Percentiles rank a stretch among this genome's conserved stretches.
phyloP scores from a whole-genome alignment of 2,888 invertebrate genomes.

The Calameuta idolon region DNA sequence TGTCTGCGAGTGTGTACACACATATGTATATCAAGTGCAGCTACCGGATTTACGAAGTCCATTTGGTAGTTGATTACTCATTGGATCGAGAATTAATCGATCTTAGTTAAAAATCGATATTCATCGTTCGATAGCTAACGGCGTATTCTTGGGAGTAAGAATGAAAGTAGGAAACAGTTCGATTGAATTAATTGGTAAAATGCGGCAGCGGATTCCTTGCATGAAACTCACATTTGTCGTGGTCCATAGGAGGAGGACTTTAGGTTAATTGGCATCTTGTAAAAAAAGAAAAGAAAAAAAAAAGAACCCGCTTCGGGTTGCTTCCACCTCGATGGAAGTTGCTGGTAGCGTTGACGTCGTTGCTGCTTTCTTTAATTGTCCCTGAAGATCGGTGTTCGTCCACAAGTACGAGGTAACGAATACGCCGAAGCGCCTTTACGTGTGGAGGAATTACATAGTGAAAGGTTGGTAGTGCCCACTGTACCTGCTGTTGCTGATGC shows the following conservation, averaged over 20 bases:
- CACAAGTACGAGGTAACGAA: not conserved
- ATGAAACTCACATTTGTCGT: not conserved
- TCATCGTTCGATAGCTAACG: not conserved
- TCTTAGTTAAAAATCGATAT: not conserved
- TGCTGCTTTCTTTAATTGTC: not conserved
- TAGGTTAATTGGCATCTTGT: not conserved
- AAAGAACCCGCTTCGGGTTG: not conserved
- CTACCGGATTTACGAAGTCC: not conserved
- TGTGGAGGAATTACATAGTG: not conserved
- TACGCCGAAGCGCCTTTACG: not conserved
- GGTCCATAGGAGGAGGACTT: not conserved
- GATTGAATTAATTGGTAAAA: conserved; percentile 5
- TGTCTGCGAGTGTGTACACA: too few relatives aligned
- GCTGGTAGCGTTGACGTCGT: not conserved
- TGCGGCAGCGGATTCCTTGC: conserved; percentile 14
- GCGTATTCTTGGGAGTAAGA: not conserved
- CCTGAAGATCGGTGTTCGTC: not conserved
- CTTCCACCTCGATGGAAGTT: not conserved
- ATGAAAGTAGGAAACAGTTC: conserved; percentile 19
- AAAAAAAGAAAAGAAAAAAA: not conserved
- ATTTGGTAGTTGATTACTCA: too few relatives aligned
- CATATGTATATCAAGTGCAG: too few relatives aligned
- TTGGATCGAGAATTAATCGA: not conserved
- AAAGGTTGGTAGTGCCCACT: not conserved
- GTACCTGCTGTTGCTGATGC: not conserved